Percentiles rank a stretch among this genome's conserved stretches.
These are phyloP conservation scores for Phycodurus eques DNA, from an alignment of 2,113 vertebrate species.

Conservation along the genomic window DNA sequence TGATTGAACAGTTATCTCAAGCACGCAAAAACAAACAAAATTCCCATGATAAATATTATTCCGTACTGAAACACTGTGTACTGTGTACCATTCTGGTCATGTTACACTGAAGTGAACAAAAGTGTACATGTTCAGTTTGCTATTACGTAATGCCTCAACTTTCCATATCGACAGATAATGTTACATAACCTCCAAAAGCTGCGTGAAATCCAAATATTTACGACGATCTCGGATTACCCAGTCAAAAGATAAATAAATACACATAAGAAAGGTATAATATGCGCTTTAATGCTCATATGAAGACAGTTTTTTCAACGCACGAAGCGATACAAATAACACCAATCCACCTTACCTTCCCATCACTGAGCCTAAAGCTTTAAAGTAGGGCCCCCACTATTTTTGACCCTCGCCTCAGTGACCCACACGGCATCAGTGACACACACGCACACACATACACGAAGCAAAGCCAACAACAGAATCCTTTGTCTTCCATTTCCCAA, in stretches of 20 bases:
- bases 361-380: conserved; percentile 31
- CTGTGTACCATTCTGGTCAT: not conserved
- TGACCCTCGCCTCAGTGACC: conserved; percentile 33
- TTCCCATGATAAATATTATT: not conserved
- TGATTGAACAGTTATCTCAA: not conserved
- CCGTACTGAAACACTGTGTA: not conserved
- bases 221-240: not conserved
- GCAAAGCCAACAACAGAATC: conserved; percentile 34
- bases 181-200: not conserved
- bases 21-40: not conserved
- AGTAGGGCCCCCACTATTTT: conserved; percentile 17
- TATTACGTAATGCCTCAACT: not conserved
- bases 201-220: not conserved
- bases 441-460: conserved; percentile 21
- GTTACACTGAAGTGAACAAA: not conserved
- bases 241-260: not conserved
- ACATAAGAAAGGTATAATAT: not conserved
- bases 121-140: not conserved
- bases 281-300: not conserved
- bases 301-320: not conserved
- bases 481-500: conserved; percentile 40
- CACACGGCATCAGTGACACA: conserved; percentile 30
- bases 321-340: not conserved
- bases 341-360: conserved; percentile 9
- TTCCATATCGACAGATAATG: not conserved